Conservation (phyloP, 2,797 vertebrate species). For the Rhinichthys osculus region DNA sequence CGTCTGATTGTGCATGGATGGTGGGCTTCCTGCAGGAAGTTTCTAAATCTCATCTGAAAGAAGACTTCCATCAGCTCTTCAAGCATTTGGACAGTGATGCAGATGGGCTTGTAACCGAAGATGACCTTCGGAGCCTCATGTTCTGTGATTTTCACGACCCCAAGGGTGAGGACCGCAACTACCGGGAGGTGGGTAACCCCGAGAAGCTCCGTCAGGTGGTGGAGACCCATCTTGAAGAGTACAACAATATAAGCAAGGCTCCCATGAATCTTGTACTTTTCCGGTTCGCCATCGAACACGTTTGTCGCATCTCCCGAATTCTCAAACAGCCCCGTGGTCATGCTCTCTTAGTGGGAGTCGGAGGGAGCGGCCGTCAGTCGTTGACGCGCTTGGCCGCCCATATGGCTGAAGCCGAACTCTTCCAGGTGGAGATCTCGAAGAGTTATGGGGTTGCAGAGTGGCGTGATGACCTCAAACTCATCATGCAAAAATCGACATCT, state of each 20-base stretch:
- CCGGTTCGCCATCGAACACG: conserved; percentile 91
- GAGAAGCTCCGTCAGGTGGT: conserved; percentile 81
- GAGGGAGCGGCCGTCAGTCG: conserved; percentile 90
- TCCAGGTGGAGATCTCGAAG: conserved; percentile 90
- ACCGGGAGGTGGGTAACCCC: conserved; percentile 82
- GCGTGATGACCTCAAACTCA: conserved; percentile 87
- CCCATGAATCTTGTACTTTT: conserved; percentile 92
- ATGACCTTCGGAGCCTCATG: conserved; percentile 91
- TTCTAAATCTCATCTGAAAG: conserved; percentile 76
- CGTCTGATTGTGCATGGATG: conserved; percentile 85
- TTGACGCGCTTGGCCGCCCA: conserved; percentile 87
- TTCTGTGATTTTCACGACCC: conserved; percentile 93
- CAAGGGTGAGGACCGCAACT: conserved; percentile 85
- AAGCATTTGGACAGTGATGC: conserved; percentile 79
- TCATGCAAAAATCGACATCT: conserved; percentile 84
- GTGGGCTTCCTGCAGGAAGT: conserved; percentile 80
- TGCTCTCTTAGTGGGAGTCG: conserved; percentile 88
- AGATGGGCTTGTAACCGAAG: conserved; percentile 85
- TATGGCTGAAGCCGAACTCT: conserved; percentile 88
- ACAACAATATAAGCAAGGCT: conserved; percentile 88
- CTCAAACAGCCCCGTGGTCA: conserved; percentile 90
- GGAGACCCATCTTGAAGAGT: conserved; percentile 87
- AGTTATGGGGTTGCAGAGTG: conserved; percentile 85
- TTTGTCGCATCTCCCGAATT: conserved; percentile 89
- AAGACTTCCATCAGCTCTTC: conserved; percentile 83